Conservation (phyloP, 2,888 invertebrate genomes). For the Podotricha telesiphe region DNA sequence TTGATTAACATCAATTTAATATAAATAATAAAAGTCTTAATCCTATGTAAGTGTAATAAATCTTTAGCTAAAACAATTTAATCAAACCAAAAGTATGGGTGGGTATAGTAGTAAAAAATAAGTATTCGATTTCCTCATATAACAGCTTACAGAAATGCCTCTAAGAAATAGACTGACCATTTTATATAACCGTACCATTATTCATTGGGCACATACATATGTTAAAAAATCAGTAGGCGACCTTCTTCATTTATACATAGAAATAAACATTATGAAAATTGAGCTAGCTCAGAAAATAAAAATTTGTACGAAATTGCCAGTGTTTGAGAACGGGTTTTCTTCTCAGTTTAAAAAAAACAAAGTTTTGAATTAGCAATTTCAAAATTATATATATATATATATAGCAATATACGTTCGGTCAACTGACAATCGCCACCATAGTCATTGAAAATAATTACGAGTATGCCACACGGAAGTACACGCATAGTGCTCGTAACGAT, state of each 20-base stretch:
- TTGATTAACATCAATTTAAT: not conserved
- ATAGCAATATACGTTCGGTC: conserved; percentile 30
- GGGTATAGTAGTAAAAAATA: not conserved
- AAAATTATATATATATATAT: not conserved
- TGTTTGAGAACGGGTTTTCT: too few relatives aligned
- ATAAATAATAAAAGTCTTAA: not conserved
- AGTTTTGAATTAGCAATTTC: too few relatives aligned
- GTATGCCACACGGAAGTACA: conserved; percentile 32
- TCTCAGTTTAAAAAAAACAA: too few relatives aligned
- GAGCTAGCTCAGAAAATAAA: not conserved
- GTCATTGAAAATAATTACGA: conserved; percentile 33
- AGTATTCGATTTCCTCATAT: not conserved
- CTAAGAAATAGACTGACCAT: not conserved
- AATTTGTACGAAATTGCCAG: too few relatives aligned
- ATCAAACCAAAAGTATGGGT: not conserved
- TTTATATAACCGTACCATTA: conserved; percentile 33
- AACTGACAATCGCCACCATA: conserved; percentile 40
- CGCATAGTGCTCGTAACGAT: conserved; percentile 32
- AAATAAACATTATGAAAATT: not conserved
- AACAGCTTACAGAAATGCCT: conserved; percentile 17
- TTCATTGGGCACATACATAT: conserved; percentile 22
- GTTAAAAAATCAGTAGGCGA: conserved; percentile 37
- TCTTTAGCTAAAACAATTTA: not conserved
- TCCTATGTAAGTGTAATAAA: not conserved
- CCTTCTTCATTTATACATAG: not conserved